Percentiles rank a stretch among this genome's conserved stretches.
Evolutionary conservation across 1,140 invertebrate species (phyloP).

Genomic region (Planococcus citri): DNA sequence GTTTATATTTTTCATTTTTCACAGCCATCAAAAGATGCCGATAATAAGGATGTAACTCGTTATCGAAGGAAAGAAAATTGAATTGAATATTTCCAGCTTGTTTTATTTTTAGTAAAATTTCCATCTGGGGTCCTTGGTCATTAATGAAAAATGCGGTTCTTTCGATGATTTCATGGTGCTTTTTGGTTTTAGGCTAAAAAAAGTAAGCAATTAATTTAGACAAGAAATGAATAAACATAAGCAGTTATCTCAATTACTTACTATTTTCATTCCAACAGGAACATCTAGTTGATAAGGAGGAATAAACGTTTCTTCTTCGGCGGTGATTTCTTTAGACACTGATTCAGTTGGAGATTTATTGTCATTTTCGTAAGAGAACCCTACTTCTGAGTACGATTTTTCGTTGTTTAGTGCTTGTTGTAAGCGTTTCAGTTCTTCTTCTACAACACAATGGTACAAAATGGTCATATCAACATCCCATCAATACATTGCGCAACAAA

Average conservation of each 20-base stretch:
- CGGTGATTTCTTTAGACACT: constrained; percentile 26
- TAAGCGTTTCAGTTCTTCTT: constrained; percentile 80
- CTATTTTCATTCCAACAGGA: constrained; percentile 56
- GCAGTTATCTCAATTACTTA: constrained; percentile 37
- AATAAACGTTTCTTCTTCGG: constrained; percentile 50
- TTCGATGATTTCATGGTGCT: constrained; percentile 87
- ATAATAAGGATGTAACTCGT: constrained; percentile 79
- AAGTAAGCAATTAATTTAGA: constrained; percentile 22
- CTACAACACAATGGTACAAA: constrained; percentile 44
- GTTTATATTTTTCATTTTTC: constrained; percentile 59
- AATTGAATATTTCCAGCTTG: constrained; percentile 89
- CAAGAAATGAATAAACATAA: not conserved
- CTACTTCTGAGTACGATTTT: constrained; percentile 61
- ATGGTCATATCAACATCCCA: too few species aligned
- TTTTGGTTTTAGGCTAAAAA: constrained; percentile 74
- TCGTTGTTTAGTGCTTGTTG: constrained; percentile 56
- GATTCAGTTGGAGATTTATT: constrained; percentile 29
- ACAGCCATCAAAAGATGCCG: constrained; percentile 67
- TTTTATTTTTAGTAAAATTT: constrained; percentile 94
- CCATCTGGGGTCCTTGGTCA: constrained; percentile 90
- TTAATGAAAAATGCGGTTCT: constrained; percentile 92
- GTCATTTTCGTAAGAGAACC: constrained; percentile 57
- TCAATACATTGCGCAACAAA: constrained; percentile 6
- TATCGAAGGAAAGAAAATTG: constrained; percentile 78
- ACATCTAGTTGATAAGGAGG: constrained; percentile 55